Base-by-base conservation (phyloP, 2,113 vertebrate genomes). In the Andinoacara biseriatus region DNA sequence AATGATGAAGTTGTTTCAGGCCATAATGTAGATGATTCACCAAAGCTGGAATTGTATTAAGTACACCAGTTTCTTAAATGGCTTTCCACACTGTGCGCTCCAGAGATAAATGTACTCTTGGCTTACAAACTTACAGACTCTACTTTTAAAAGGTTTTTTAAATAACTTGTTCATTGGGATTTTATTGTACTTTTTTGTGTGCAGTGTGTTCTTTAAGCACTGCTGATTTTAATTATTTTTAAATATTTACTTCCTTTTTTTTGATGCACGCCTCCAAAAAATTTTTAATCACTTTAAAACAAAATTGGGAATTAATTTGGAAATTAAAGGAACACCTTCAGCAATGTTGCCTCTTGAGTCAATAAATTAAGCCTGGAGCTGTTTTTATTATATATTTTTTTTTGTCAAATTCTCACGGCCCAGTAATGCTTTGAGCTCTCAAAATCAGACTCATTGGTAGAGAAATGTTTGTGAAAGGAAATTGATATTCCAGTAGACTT, bases 1-100 rank as follows among this genome's bases (percentile, higher is more conserved):
- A 78, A 80, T 76, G 26, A 87, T 85, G 31, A 83, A 77, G 43
- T 69, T 54, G 26, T 86, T 87, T 80, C 14, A 35, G 52, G 57
- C 24, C 46, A 22, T 58, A 22, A 76, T 89, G 43, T 60, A 29
- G 5, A 61, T 52, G 52, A 67, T 57, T 54, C 43, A 76, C 52
- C 61, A 17, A 84, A 86, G 22, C 6, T 17, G 4, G 10, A 54
- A 59, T 84, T 76, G 10, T 57, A 18, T 76, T 88, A 52, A 31
- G 15, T 43, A 33, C 29, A 57, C 75, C 35, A 57, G 22, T 38
- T 2, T 13, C 60, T 65, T 77, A 40, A 87, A 82, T 38, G 14
- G 26, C 54, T 84, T 61, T 35, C 22, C 14, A 4, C 31, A 33
- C 26, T n/a, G 46, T 35, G 22, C 9, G 7, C 40, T 83, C 63